Evolutionary conservation across 2,113 vertebrate species (phyloP).

Genomic region (Bufo bufo): DNA sequence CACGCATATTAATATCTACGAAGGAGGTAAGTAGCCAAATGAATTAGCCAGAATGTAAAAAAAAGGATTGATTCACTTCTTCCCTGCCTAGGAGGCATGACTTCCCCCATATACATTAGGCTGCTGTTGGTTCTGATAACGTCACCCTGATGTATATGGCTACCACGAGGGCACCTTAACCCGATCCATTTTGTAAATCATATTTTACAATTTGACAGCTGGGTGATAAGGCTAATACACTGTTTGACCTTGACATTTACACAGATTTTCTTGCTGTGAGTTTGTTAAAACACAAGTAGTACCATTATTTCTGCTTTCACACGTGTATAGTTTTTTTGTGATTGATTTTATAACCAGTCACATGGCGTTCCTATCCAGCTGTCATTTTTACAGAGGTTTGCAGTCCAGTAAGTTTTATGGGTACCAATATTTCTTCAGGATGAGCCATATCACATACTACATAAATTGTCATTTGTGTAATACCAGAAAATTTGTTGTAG

Average conservation of each 20-base stretch:
- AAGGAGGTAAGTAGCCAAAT: neutral
- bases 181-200: conserved; percentile 15
- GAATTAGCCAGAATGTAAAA: neutral
- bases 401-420: conserved; percentile 58
- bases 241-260: conserved; percentile 40
- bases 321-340: conserved; percentile 41
- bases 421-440: conserved; percentile 57
- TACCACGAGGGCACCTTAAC: neutral
- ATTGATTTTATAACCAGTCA: conserved; percentile 53
- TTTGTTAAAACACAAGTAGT: conserved; percentile 44
- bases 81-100: neutral
- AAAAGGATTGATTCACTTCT: neutral
- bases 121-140: neutral
- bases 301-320: conserved; percentile 43
- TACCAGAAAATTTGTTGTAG: conserved; percentile 57
- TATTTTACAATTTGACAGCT: conserved; percentile 32
- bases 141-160: neutral
- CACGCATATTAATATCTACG: neutral
- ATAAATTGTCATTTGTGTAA: conserved; percentile 60
- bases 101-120: neutral
- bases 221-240: conserved; percentile 30
- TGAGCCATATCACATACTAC: conserved; percentile 58
- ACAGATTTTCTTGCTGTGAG: conserved; percentile 31
- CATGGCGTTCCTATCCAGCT: conserved; percentile 49
- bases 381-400: conserved; percentile 55